phyloP scores from a whole-genome alignment of 2,113 vertebrate species.

The Eudorcas thomsonii region DNA sequence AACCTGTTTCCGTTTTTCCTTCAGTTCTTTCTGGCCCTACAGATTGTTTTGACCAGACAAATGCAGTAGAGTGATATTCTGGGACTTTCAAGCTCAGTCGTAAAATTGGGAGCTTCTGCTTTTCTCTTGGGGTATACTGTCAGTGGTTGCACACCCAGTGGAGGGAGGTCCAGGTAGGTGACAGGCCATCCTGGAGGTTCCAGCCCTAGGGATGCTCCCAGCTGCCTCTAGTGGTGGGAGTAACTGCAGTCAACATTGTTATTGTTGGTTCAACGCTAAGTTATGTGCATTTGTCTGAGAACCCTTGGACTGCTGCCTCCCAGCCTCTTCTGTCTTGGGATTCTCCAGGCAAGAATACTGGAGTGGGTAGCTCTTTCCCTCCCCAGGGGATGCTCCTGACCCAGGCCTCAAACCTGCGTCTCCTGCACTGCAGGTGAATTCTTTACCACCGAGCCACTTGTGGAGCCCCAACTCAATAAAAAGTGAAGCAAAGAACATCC shows the following conservation, averaged over 20 bases:
- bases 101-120: not conserved
- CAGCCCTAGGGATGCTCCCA: not conserved
- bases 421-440: not conserved
- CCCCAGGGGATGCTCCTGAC: not conserved
- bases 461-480: not conserved
- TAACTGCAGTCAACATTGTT: not conserved
- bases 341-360: not conserved
- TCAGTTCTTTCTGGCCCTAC: not conserved
- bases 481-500: not conserved
- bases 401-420: not conserved
- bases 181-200: not conserved
- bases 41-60: not conserved
- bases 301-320: not conserved
- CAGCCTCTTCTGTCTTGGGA: accelerated
- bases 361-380: not conserved
- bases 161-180: not conserved
- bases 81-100: no score
- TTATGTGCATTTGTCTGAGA: not conserved
- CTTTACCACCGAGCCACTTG: not conserved
- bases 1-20: not conserved
- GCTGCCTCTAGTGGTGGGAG: not conserved
- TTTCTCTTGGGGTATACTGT: not conserved
- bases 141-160: not conserved
- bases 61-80: not conserved
- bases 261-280: not conserved